Evolutionary conservation across 2,888 invertebrate species (phyloP).

Genomic region (Eremobia ochroleuca): DNA sequence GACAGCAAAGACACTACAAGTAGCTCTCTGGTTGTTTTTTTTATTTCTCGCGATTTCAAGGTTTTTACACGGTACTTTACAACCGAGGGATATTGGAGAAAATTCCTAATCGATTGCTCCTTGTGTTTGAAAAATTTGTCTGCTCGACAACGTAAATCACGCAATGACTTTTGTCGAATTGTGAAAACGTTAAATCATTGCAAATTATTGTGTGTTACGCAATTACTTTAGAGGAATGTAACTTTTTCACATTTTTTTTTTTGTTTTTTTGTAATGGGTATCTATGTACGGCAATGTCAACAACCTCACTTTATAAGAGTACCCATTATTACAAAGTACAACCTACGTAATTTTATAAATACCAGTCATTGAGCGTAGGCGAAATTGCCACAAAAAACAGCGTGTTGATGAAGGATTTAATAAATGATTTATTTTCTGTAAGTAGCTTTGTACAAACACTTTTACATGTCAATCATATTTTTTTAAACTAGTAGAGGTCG

Average conservation of each 20-base stretch:
- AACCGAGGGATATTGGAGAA: neutral
- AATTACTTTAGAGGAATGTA: neutral
- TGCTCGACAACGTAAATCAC: neutral
- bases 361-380: neutral
- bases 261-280: slow-evolving; percentile 11
- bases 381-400: slow-evolving; percentile 13
- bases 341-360: slow-evolving; percentile 7
- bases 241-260: slow-evolving; percentile 17
- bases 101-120: neutral
- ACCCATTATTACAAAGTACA: slow-evolving; percentile 11
- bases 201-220: neutral
- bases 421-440: too few relatives aligned
- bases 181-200: neutral
- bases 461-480: too few relatives aligned
- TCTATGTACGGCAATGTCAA: slow-evolving; percentile 11
- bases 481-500: too few relatives aligned
- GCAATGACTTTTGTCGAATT: neutral
- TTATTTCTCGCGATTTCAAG: slow-evolving; percentile 9
- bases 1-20: neutral
- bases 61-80: neutral
- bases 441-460: too few relatives aligned
- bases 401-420: slow-evolving; percentile 15
- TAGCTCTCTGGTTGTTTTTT: neutral
- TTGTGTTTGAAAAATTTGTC: neutral
- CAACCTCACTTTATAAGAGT: neutral